Evolutionary conservation across 2,888 invertebrate genomes (phyloP).

Genomic region (Hydrotaea diabolus): DNA sequence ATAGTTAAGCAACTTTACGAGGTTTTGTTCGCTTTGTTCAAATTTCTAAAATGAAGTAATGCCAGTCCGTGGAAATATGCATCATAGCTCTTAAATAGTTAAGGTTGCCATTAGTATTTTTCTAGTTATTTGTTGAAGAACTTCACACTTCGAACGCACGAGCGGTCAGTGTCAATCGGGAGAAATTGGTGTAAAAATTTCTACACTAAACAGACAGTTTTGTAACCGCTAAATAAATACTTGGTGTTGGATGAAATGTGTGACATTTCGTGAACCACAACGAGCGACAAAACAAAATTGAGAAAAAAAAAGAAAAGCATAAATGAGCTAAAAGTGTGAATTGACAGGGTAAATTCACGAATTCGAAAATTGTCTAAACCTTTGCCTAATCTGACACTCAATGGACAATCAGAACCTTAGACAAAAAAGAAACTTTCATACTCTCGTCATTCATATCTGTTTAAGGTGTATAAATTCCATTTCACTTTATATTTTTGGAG

Average conservation of each 20-base stretch:
- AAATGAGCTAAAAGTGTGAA: not conserved
- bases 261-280: slow-evolving; percentile 52
- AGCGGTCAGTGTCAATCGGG: not conserved
- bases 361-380: not conserved
- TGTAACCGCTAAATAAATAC: slow-evolving; percentile 1
- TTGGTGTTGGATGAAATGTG: slow-evolving; percentile 44
- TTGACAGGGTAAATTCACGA: slow-evolving; percentile 5
- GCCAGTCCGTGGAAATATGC: not conserved
- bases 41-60: slow-evolving; percentile 28
- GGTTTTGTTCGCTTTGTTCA: not conserved
- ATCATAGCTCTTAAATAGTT: not conserved
- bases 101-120: not conserved
- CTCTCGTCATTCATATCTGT: no score
- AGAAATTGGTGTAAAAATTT: slow-evolving; percentile 43
- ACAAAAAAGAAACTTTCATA: no score
- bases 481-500: no score
- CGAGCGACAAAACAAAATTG: slow-evolving; percentile 23
- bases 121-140: slow-evolving; percentile 33
- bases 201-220: not conserved
- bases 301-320: not conserved
- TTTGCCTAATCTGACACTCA: slow-evolving; percentile 4
- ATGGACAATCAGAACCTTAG: not conserved
- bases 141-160: slow-evolving; percentile 46
- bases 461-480: no score
- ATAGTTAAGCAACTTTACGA: slow-evolving; percentile 1